Conservation (phyloP, 2,113 vertebrate species). For the Puffinus mauretanicus region DNA sequence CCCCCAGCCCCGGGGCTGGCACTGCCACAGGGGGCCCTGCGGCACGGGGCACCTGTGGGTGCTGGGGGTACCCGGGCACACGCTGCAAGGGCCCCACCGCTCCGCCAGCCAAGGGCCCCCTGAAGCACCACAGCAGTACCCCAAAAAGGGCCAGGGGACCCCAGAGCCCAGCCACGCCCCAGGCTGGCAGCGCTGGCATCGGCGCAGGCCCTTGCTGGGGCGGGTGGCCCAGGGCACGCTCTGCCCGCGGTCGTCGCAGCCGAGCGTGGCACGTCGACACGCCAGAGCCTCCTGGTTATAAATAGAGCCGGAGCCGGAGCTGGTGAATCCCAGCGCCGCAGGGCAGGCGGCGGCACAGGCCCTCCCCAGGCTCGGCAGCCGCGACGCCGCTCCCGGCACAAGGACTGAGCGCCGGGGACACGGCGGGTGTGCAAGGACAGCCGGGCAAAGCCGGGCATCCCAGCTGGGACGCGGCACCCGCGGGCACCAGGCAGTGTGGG, state of each 20-base stretch:
- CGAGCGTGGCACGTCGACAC: not conserved
- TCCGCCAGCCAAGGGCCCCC: accelerated
- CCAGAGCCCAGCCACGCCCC: not conserved
- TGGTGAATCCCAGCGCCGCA: constrained; percentile 53
- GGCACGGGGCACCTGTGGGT: not conserved
- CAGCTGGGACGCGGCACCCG: not conserved
- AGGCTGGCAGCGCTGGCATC: not conserved
- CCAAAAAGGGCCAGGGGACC: not conserved
- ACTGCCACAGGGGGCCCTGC: not conserved
- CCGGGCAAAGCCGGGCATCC: not conserved
- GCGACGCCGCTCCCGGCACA: not conserved
- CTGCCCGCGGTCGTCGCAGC: not conserved
- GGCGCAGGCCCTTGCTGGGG: not conserved
- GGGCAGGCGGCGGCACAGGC: constrained; percentile 19
- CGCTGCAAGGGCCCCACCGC: accelerated
- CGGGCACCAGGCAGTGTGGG: not conserved
- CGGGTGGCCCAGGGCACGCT: not conserved
- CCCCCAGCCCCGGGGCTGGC: not conserved
- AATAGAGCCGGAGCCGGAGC: not conserved
- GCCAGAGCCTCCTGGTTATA: constrained; percentile 45
- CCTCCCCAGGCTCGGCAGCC: not conserved
- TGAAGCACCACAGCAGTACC: not conserved
- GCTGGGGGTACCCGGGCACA: not conserved
- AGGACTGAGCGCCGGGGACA: not conserved
- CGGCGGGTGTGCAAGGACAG: not conserved